Percentiles rank a stretch among this genome's conserved stretches.
Evolutionary conservation across 2,113 vertebrate species (phyloP).

Genomic region (Mormyrus lacerda): DNA sequence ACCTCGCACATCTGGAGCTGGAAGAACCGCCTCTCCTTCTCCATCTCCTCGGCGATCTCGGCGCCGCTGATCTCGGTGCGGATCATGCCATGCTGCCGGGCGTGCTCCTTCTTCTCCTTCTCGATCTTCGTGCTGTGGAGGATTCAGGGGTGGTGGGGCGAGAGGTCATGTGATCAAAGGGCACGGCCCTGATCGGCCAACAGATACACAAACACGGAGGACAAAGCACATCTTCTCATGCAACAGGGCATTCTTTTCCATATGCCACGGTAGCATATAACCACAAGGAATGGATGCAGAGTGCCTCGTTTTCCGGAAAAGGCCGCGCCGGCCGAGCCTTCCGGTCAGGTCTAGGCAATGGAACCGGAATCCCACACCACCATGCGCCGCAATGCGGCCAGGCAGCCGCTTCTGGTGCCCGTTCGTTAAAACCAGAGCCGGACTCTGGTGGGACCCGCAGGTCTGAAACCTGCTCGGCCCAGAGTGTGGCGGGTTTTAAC

Average conservation of each 20-base stretch:
- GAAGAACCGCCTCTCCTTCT: conserved; percentile 93
- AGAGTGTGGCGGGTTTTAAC: conserved; percentile 13
- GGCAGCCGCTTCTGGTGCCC: background rate
- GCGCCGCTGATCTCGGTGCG: conserved; percentile 95
- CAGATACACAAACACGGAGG: conserved; percentile 6
- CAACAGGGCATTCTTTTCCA: conserved; percentile 52
- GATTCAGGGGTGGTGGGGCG: conserved; percentile 22
- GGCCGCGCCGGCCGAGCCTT: background rate
- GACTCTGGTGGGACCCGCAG: background rate
- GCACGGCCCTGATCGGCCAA: background rate
- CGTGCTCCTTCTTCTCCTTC: conserved; percentile 98
- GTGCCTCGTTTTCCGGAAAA: conserved; percentile 26
- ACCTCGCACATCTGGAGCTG: conserved; percentile 99
- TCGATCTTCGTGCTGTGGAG: conserved; percentile 87
- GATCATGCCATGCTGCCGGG: conserved; percentile 95
- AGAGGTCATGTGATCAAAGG: conserved; percentile 24
- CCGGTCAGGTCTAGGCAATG: background rate
- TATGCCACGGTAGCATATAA: conserved; percentile 37
- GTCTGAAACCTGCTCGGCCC: conserved; percentile 19
- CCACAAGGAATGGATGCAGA: conserved; percentile 31
- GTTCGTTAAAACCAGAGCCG: conserved; percentile 11
- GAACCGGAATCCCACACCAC: conserved; percentile 23
- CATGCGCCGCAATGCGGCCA: conserved; percentile 15
- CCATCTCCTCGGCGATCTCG: conserved; percentile 97
- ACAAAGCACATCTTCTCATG: conserved; percentile 41